These are phyloP conservation scores for Trematocara stigmaticum DNA, from an alignment of 2,113 vertebrate genomes.

Conservation along the genomic window DNA sequence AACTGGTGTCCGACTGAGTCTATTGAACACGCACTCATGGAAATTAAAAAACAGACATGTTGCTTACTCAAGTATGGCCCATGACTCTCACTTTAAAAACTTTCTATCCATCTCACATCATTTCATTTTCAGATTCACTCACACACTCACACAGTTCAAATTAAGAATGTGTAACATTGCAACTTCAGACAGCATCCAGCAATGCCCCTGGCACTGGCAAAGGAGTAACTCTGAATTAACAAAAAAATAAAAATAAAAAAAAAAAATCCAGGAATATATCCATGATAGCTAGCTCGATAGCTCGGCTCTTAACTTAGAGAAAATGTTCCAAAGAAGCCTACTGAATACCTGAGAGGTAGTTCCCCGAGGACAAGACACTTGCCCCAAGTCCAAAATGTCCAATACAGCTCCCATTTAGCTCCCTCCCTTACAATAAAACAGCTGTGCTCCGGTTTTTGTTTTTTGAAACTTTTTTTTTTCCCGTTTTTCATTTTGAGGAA, in stretches of 20 bases:
- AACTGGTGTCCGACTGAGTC: slow-evolving; percentile 55
- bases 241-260: not conserved
- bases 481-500: slow-evolving; percentile 12
- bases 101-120: not conserved
- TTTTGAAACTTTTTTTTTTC: not conserved
- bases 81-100: slow-evolving; percentile 35
- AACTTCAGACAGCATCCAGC: slow-evolving; percentile 62
- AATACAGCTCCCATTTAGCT: slow-evolving; percentile 24
- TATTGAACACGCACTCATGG: slow-evolving; percentile 38
- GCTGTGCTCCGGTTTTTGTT: not conserved
- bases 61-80: slow-evolving; percentile 67
- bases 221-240: slow-evolving; percentile 62
- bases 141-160: slow-evolving; percentile 22
- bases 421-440: slow-evolving; percentile 10
- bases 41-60: slow-evolving; percentile 58
- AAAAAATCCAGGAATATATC: slow-evolving; percentile 34
- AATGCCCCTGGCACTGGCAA: slow-evolving; percentile 62
- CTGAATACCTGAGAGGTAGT: slow-evolving; percentile 75
- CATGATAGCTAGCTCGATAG: slow-evolving; percentile 58
- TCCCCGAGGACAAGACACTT: slow-evolving; percentile 50
- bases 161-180: slow-evolving; percentile 68
- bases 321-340: slow-evolving; percentile 65
- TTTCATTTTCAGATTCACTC: not conserved
- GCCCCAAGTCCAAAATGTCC: slow-evolving; percentile 52
- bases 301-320: slow-evolving; percentile 57